These are phyloP conservation scores for Smutsia gigantea DNA, from an alignment of 2,797 vertebrate genomes.

Conservation along the genomic window DNA sequence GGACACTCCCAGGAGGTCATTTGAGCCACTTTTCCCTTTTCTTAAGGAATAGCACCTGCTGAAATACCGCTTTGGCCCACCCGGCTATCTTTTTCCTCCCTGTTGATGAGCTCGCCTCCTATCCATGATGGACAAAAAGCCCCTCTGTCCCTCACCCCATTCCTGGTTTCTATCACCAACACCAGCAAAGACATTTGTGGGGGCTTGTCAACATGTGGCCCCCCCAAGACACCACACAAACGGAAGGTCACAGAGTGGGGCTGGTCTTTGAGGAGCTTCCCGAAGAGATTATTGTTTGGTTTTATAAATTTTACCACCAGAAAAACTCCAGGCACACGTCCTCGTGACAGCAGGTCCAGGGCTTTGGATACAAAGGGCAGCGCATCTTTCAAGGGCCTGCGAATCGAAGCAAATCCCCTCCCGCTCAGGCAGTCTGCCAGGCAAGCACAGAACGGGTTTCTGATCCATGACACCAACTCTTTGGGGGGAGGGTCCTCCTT, in stretches of 20 bases:
- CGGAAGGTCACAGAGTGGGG: background rate
- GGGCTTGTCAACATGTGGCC: background rate
- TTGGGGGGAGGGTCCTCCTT: background rate
- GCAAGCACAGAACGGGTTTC: background rate
- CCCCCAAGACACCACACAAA: background rate
- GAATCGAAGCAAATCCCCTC: conserved; percentile 54
- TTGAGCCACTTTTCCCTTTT: background rate
- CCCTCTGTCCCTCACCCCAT: background rate
- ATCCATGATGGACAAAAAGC: background rate
- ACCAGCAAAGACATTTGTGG: conserved; percentile 50
- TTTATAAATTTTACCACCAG: conserved; percentile 72
- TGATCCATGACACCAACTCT: background rate
- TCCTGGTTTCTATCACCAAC: background rate
- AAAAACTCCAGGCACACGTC: background rate
- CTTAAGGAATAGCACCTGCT: conserved; percentile 15
- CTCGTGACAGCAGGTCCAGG: conserved; percentile 61
- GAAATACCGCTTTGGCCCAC: background rate
- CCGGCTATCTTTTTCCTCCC: background rate
- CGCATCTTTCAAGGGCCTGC: conserved; percentile 30
- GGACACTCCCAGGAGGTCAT: background rate
- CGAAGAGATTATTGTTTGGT: conserved; percentile 55
- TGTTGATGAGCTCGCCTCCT: background rate
- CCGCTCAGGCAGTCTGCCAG: background rate
- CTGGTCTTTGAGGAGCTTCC: conserved; percentile 43
- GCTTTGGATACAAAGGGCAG: conserved; percentile 56